These are phyloP conservation scores for Raphicerus campestris DNA, from an alignment of 2,113 vertebrate genomes.

Conservation along the genomic window DNA sequence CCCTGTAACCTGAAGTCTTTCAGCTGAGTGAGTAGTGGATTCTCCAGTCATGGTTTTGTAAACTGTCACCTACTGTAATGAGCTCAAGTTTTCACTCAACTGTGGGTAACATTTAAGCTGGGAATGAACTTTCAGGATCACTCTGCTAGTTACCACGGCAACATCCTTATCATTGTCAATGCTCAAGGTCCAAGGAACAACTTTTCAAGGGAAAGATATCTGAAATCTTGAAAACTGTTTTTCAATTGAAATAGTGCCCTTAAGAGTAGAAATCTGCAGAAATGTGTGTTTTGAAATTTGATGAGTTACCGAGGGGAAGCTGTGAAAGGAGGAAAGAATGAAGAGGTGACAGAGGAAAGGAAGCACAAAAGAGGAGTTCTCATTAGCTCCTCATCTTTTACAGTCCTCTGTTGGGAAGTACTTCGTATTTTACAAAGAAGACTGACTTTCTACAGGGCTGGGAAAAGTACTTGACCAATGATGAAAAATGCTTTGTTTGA, in stretches of 20 bases:
- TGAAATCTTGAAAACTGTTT: slow-evolving; percentile 40
- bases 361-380: neutral
- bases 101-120: neutral
- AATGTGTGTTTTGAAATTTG: neutral
- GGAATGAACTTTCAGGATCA: neutral
- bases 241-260: neutral
- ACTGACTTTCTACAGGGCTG: slow-evolving; percentile 2
- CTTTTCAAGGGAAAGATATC: slow-evolving; percentile 18
- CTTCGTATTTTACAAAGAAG: neutral
- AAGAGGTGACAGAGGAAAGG: neutral
- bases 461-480: neutral
- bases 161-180: neutral
- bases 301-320: neutral
- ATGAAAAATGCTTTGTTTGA: slow-evolving; percentile 30
- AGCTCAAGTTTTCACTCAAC: neutral
- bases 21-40: neutral
- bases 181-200: neutral
- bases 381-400: neutral
- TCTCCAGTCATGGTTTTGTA: neutral
- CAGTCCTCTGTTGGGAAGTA: neutral
- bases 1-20: neutral
- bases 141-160: neutral
- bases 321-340: neutral
- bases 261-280: slow-evolving; percentile 18
- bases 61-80: neutral